Conservation (phyloP, 2,797 vertebrate genomes). For the Echeneis naucrates region DNA sequence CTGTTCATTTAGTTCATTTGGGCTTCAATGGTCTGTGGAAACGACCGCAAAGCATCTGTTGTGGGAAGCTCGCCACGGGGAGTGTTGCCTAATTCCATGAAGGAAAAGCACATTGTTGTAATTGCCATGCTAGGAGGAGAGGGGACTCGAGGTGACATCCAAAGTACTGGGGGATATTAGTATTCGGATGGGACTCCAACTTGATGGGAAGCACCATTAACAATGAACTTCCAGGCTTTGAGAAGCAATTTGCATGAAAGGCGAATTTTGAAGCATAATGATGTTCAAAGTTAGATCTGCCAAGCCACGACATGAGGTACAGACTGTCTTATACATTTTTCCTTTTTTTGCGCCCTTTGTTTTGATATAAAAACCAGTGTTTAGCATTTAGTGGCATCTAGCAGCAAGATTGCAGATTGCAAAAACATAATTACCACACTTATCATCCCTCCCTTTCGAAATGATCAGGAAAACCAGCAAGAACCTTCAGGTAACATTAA, state of each 20-base stretch:
- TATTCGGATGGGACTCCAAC: slow-evolving; percentile 71
- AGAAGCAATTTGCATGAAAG: slow-evolving; percentile 81
- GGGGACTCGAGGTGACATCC: slow-evolving; percentile 71
- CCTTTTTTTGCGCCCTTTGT: slow-evolving; percentile 16
- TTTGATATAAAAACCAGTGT: slow-evolving; percentile 4
- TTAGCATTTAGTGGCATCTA: no score
- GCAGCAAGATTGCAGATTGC: no score
- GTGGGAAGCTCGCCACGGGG: slow-evolving; percentile 72
- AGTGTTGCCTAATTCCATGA: slow-evolving; percentile 75
- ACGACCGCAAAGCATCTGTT: slow-evolving; percentile 76
- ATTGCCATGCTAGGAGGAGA: slow-evolving; percentile 73
- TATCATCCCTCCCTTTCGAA: no score
- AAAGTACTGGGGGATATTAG: slow-evolving; percentile 72
- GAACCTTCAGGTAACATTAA: no score
- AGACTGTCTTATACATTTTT: slow-evolving; percentile 31
- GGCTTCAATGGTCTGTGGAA: slow-evolving; percentile 77
- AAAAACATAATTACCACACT: no score
- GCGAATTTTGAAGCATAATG: slow-evolving; percentile 73
- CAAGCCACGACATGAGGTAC: slow-evolving; percentile 42
- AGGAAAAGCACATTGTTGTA: slow-evolving; percentile 76
- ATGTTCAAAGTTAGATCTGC: slow-evolving; percentile 78
- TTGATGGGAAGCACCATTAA: slow-evolving; percentile 82
- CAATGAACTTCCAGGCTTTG: slow-evolving; percentile 80
- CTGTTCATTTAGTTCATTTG: slow-evolving; percentile 79
- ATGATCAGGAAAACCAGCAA: no score